Evolutionary conservation across 2,888 invertebrate genomes (phyloP).

Genomic region (Leptothorax acervorum): DNA sequence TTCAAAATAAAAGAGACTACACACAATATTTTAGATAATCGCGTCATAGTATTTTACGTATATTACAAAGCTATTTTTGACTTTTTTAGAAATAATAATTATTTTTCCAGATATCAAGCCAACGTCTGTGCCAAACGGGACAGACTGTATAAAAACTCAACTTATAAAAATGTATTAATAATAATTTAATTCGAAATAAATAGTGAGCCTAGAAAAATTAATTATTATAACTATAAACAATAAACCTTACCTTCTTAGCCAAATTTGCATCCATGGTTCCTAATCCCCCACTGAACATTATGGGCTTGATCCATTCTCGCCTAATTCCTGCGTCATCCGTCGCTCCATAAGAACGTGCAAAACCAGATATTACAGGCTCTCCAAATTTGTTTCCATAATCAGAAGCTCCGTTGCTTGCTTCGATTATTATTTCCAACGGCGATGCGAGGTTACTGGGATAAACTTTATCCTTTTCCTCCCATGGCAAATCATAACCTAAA

Average conservation of each 20-base stretch:
- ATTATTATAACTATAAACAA: too few relatives aligned
- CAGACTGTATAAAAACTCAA: too few relatives aligned
- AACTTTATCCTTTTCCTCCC: conserved; percentile 90
- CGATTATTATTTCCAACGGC: conserved; percentile 95
- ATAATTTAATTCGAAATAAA: too few relatives aligned
- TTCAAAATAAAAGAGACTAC: too few relatives aligned
- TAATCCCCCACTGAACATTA: conserved; percentile 99
- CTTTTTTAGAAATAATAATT: too few relatives aligned
- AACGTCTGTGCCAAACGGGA: too few relatives aligned
- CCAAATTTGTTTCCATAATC: conserved; percentile 99
- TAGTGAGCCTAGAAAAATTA: too few relatives aligned
- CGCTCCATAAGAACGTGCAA: conserved; percentile 96
- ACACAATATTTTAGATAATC: too few relatives aligned
- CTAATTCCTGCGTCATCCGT: conserved; percentile 89
- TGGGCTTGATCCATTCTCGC: conserved; percentile 98
- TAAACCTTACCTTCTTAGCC: conserved; percentile 89
- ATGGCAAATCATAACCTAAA: conserved; percentile 93
- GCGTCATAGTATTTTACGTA: too few relatives aligned
- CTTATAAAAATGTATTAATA: too few relatives aligned
- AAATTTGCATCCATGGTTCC: conserved; percentile 95
- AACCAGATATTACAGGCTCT: conserved; percentile 97
- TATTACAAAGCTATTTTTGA: too few relatives aligned
- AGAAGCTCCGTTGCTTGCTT: conserved; percentile 99
- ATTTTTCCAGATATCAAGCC: too few relatives aligned
- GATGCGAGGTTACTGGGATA: conserved; percentile 97